Percentiles rank a stretch among this genome's conserved stretches.
Evolutionary conservation across 2,797 vertebrate genomes (phyloP).

Genomic region (Ptychobarbus kaznakovi): DNA sequence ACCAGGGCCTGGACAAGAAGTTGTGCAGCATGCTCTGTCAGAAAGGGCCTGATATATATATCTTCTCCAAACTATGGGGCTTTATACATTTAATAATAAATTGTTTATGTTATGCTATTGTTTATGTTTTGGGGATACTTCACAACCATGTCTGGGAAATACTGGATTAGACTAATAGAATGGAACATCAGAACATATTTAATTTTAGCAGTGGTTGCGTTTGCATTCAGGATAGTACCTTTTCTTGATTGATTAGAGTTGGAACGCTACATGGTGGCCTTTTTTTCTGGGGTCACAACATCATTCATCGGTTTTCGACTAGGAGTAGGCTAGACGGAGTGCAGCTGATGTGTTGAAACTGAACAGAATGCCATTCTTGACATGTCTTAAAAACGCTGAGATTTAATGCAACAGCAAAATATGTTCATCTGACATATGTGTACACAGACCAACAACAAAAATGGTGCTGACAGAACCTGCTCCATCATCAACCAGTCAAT

Average conservation of each 20-base stretch:
- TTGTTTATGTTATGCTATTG: too few relatives aligned
- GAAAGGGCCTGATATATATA: too few relatives aligned
- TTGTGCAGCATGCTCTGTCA: too few relatives aligned
- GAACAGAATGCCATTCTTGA: background rate
- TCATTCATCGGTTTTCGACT: background rate
- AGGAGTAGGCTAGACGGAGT: background rate
- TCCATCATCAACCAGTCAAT: conserved; percentile 22
- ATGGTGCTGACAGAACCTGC: background rate
- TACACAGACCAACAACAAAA: background rate
- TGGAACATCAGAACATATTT: background rate
- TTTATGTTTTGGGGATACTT: too few relatives aligned
- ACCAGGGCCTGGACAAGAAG: too few relatives aligned
- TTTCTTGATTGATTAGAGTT: background rate
- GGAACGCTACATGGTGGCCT: background rate
- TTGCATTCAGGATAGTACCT: background rate
- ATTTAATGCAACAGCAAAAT: conserved; percentile 3
- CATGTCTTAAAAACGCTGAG: background rate
- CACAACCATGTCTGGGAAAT: too few relatives aligned
- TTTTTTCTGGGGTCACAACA: background rate
- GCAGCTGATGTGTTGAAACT: background rate
- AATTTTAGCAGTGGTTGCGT: background rate
- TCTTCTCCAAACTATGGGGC: background rate
- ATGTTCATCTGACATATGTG: background rate
- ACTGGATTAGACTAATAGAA: too few relatives aligned
- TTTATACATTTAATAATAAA: background rate